Percentiles rank a stretch among this genome's conserved stretches.
phyloP scores from a whole-genome alignment of 2,888 invertebrate genomes.

The Aporophyla lueneburgensis region DNA sequence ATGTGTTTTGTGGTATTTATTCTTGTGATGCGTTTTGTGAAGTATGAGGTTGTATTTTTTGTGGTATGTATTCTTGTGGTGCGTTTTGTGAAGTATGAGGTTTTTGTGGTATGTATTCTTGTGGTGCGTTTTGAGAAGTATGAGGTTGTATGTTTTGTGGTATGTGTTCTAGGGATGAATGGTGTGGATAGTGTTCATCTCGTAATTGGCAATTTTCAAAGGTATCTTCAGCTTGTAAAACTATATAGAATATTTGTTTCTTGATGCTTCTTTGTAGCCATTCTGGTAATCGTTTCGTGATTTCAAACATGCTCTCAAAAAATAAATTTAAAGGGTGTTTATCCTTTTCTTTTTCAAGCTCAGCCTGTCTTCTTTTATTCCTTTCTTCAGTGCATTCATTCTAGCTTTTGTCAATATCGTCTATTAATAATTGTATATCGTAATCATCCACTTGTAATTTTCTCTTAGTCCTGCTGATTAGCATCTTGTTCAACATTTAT shows the following conservation, averaged over 20 bases:
- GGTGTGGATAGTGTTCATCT: conserved; percentile 18
- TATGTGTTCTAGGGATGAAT: conserved; percentile 13
- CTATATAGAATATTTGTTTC: conserved; percentile 12
- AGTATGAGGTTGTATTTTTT: too few species aligned
- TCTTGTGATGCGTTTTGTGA: too few species aligned
- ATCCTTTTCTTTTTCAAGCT: conserved; percentile 21
- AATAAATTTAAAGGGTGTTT: conserved; percentile 4
- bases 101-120: too few species aligned
- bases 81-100: too few species aligned
- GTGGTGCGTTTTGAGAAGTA: too few species aligned
- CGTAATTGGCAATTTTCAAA: conserved; percentile 9
- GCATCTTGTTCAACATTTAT: conserved; percentile 30
- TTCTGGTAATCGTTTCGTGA: conserved; percentile 15
- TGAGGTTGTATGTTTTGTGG: too few species aligned
- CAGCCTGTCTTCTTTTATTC: conserved; percentile 24
- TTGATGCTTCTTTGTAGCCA: conserved; percentile 21
- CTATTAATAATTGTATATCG: conserved; percentile 24
- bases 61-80: too few species aligned
- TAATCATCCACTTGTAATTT: conserved; percentile 27
- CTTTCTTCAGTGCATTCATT: conserved; percentile 19
- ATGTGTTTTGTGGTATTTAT: background rate
- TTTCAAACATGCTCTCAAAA: conserved; percentile 23
- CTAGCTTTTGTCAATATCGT: conserved; percentile 16
- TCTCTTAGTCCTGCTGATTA: conserved; percentile 29
- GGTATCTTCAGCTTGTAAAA: conserved; percentile 19